Percentiles rank a stretch among this genome's conserved stretches.
Evolutionary conservation across 2,113 vertebrate species (phyloP).

Genomic region (Tupaia tana): DNA sequence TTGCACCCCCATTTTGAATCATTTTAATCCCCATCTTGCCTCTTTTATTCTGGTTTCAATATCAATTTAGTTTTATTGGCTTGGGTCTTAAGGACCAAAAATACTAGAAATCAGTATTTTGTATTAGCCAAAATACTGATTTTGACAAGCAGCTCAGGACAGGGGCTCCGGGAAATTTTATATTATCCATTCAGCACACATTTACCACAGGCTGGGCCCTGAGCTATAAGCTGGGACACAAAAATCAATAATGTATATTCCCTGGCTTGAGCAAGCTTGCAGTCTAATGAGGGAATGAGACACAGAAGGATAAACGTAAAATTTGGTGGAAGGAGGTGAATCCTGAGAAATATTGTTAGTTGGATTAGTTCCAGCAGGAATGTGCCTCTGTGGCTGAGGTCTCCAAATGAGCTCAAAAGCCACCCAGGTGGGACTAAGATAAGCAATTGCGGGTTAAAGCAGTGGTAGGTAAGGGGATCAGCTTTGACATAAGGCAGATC

Average conservation of each 20-base stretch:
- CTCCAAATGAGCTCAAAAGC: background rate
- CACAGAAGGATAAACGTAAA: background rate
- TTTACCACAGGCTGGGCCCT: background rate
- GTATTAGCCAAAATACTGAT: background rate
- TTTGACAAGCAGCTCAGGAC: background rate
- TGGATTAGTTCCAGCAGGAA: background rate
- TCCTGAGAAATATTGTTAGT: background rate
- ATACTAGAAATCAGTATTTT: background rate
- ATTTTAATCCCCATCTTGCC: background rate
- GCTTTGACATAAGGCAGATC: background rate
- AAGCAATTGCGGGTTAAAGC: background rate
- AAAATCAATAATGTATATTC: background rate
- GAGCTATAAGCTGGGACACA: background rate
- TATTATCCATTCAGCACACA: background rate
- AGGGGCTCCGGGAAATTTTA: background rate
- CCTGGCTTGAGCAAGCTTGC: background rate
- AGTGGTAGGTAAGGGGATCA: background rate
- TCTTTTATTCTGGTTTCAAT: slow-evolving; percentile 42
- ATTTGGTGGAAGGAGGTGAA: background rate
- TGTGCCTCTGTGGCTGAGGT: background rate
- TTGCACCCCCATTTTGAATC: slow-evolving; percentile 10
- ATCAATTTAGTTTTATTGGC: slow-evolving; percentile 44
- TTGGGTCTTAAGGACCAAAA: slow-evolving; percentile 7
- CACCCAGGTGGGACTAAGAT: background rate
- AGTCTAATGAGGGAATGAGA: background rate